A percentile compares a stretch with the other conserved stretches of the same genome.
phyloP scores from a whole-genome alignment of 30 jellyfish, hydroid and myxozoan species.

The Turritopsis dohrnii region DNA sequence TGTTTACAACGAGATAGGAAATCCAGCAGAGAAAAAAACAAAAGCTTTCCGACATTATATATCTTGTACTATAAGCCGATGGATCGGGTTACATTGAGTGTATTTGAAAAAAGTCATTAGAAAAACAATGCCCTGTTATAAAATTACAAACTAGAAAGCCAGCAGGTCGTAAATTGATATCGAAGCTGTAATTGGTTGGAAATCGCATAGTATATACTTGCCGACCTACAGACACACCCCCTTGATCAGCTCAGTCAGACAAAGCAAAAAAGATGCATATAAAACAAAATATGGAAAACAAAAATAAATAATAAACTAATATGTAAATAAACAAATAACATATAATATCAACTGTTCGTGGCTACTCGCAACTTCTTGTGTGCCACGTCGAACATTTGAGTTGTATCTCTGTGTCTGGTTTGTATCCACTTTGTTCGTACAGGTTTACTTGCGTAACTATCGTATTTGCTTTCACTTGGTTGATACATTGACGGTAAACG shows the following conservation, averaged over 20 bases:
- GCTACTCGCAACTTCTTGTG: background rate
- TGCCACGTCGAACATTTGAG: background rate
- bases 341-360: background rate
- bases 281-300: background rate
- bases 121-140: no score
- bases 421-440: background rate
- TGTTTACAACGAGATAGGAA: background rate
- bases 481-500: conserved; percentile 10
- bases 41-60: background rate
- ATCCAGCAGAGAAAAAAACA: background rate
- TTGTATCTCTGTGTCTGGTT: background rate
- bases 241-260: no score
- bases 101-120: no score
- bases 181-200: no score
- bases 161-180: background rate
- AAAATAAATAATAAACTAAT: background rate
- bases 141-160: background rate
- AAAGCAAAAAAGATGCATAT: no score
- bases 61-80: background rate
- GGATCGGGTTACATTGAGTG: background rate
- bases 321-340: background rate
- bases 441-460: background rate
- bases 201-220: no score
- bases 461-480: background rate
- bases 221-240: no score